These are phyloP conservation scores for Chauna torquata DNA, from an alignment of 2,113 vertebrate genomes.

Conservation along the genomic window DNA sequence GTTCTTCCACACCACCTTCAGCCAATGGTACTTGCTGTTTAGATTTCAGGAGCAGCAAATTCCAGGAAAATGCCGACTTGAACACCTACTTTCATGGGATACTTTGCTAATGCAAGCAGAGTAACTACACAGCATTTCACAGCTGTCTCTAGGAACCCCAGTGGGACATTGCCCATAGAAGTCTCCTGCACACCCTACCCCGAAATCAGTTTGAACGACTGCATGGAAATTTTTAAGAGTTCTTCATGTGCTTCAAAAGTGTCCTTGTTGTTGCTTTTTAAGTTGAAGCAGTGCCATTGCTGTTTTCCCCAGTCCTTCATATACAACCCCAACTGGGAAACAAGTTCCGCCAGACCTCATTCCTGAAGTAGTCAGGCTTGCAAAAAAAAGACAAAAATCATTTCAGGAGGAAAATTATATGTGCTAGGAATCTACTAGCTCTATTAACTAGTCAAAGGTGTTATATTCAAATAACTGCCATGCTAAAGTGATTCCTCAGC, in stretches of 20 bases:
- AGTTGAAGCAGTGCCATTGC: not conserved
- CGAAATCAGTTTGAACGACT: not conserved
- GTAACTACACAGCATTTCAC: not conserved
- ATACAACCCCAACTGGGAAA: not conserved
- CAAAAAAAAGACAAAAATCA: not conserved
- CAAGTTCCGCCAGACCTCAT: not conserved
- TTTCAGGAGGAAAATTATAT: not conserved
- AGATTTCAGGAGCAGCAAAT: not conserved
- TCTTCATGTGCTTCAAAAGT: not conserved
- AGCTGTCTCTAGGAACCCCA: not conserved
- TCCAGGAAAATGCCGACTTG: not conserved
- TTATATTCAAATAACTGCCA: not conserved
- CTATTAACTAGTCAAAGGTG: not conserved
- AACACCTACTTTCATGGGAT: not conserved
- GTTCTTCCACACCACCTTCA: not conserved
- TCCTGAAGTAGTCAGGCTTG: not conserved
- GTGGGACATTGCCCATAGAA: rapidly evolving
- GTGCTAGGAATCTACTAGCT: not conserved
- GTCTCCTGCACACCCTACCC: not conserved
- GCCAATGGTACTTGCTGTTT: not conserved
- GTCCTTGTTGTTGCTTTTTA: not conserved
- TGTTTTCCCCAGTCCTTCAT: not conserved
- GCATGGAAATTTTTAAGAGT: not conserved
- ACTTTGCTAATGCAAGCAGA: not conserved
- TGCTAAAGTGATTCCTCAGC: not conserved